phyloP scores from a whole-genome alignment of 2,888 invertebrate species.

The Conus canariensis region DNA sequence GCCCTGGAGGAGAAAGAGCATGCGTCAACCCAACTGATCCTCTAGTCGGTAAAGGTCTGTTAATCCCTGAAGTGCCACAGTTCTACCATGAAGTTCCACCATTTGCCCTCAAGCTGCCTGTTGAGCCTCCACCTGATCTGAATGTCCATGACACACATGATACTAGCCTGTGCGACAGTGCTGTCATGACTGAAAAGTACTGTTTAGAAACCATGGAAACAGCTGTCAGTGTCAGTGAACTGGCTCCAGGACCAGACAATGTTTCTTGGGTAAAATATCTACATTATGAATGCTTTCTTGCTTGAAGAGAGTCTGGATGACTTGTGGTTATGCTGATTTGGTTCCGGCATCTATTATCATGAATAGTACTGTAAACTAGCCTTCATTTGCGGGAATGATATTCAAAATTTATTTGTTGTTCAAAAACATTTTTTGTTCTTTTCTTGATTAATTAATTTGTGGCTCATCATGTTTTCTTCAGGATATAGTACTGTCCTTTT shows the following conservation, averaged over 20 bases:
- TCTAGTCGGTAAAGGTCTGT: not conserved
- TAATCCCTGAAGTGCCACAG: not conserved
- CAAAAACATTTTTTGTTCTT: too few species aligned
- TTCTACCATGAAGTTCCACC: not conserved
- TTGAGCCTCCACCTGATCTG: not conserved
- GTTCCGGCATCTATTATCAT: too few species aligned
- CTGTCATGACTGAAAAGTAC: not conserved
- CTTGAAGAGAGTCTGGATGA: slow-evolving; percentile 22
- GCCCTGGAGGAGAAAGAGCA: not conserved
- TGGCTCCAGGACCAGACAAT: not conserved
- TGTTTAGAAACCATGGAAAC: not conserved
- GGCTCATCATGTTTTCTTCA: too few species aligned
- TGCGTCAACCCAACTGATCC: not conserved
- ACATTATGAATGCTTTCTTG: not conserved
- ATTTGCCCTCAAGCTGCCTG: not conserved
- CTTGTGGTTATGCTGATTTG: too few species aligned
- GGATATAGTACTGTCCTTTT: too few species aligned
- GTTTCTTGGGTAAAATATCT: not conserved
- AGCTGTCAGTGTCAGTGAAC: not conserved
- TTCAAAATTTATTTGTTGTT: too few species aligned
- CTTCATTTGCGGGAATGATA: too few species aligned
- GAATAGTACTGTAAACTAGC: too few species aligned
- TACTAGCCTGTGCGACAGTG: not conserved
- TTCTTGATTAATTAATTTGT: too few species aligned
- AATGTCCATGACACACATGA: not conserved